phyloP scores from a whole-genome alignment of 1,140 invertebrate genomes.

The Monomorium pharaonis region DNA sequence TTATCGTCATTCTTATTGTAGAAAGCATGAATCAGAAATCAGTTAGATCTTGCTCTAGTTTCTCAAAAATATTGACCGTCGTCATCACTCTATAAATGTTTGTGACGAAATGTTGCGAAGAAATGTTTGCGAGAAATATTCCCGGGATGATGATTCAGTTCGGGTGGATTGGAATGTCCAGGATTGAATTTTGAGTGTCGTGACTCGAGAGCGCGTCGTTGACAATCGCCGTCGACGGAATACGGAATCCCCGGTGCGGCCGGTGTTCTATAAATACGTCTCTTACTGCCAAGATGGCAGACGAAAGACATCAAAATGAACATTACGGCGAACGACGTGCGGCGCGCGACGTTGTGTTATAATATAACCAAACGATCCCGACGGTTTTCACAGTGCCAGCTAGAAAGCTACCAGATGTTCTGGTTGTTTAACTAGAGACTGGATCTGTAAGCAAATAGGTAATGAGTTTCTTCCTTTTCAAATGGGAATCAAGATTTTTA shows the following conservation, averaged over 20 bases:
- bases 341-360: slow-evolving; percentile 30
- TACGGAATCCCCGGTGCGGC: slow-evolving; percentile 60
- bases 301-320: slow-evolving; percentile 47
- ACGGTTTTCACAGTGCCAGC: neutral
- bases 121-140: neutral
- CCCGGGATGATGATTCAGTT: slow-evolving; percentile 61
- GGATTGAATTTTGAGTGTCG: slow-evolving; percentile 66
- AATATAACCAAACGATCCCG: neutral
- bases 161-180: slow-evolving; percentile 61
- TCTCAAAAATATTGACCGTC: neutral
- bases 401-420: neutral
- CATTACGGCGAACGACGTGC: slow-evolving; percentile 20
- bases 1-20: neutral
- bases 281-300: slow-evolving; percentile 54
- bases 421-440: slow-evolving; percentile 19
- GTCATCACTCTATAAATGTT: neutral
- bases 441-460: neutral
- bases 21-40: neutral
- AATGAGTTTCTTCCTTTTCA: neutral
- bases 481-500: neutral
- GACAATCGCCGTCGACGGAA: slow-evolving; percentile 70
- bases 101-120: too few relatives aligned
- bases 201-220: slow-evolving; percentile 64
- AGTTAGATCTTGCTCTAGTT: neutral
- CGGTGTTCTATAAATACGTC: slow-evolving; percentile 67